Conservation (phyloP, 2,113 vertebrate genomes). For the Festucalex cinctus region DNA sequence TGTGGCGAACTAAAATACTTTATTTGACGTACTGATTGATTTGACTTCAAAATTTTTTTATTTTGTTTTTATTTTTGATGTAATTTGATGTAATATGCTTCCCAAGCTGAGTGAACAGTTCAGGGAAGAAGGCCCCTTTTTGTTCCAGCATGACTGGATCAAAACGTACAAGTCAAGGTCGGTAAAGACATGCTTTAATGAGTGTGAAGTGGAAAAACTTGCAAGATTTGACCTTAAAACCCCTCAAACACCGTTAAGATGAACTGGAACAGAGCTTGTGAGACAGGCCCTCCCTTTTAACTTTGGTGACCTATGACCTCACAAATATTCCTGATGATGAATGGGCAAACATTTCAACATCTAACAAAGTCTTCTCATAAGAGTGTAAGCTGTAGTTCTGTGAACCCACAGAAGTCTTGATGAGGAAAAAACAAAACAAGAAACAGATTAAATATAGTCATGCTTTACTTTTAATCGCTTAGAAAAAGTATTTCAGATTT, state of each 20-base stretch:
- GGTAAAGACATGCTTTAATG: not conserved
- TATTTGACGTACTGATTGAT: no score
- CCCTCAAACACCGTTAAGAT: not conserved
- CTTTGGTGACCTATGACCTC: not conserved
- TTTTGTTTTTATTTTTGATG: no score
- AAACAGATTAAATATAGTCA: constrained; percentile 70
- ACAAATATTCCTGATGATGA: not conserved
- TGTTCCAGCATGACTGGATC: no score
- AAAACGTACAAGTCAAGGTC: no score
- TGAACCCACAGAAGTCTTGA: not conserved
- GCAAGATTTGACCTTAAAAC: not conserved
- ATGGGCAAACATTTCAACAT: not conserved
- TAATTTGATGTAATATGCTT: no score
- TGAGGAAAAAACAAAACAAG: constrained; percentile 2
- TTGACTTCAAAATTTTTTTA: no score
- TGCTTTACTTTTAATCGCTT: constrained; percentile 97
- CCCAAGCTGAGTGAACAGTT: not conserved
- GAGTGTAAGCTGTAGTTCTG: not conserved
- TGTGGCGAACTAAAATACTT: no score
- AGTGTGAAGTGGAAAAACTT: not conserved
- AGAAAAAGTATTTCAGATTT: constrained; percentile 97
- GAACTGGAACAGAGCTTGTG: not conserved
- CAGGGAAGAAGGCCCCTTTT: not conserved
- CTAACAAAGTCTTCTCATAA: not conserved
- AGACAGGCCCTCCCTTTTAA: not conserved